Conservation (phyloP, 2,113 vertebrate genomes). For the Limanda limanda region DNA sequence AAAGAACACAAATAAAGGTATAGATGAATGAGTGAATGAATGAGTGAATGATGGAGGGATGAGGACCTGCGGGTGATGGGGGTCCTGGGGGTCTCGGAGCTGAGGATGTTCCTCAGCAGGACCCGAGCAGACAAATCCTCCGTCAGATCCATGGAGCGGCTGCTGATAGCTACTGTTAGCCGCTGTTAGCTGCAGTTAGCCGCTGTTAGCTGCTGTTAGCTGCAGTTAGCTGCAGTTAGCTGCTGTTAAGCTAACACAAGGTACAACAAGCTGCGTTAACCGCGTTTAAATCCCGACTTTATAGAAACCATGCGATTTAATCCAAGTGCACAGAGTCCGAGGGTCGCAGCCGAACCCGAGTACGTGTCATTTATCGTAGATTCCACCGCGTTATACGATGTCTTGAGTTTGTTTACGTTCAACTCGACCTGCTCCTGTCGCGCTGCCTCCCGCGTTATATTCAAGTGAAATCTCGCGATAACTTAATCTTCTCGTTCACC, state of each 20-base stretch:
- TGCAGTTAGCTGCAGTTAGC: too few relatives aligned
- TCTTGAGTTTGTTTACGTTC: constrained; percentile 3
- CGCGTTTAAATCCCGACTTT: not conserved
- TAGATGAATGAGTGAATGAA: not conserved
- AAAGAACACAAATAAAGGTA: not conserved
- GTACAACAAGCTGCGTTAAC: not conserved
- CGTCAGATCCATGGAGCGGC: constrained; percentile 70
- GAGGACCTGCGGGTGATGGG: constrained; percentile 74
- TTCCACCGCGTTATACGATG: not conserved
- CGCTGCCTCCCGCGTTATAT: constrained; percentile 57
- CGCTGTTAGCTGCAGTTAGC: too few relatives aligned
- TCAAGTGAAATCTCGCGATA: constrained; percentile 61
- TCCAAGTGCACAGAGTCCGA: not conserved
- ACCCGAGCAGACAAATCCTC: constrained; percentile 80
- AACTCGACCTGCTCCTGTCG: too few relatives aligned
- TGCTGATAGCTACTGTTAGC: not conserved
- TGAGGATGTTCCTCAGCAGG: constrained; percentile 73
- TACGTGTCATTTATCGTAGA: not conserved
- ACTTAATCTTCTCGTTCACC: not conserved
- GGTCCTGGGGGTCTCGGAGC: constrained; percentile 65
- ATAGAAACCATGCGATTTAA: not conserved
- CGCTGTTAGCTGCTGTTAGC: too few relatives aligned
- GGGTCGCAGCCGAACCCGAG: not conserved
- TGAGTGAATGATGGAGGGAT: not conserved
- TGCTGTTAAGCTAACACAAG: not conserved